A percentile compares a stretch with the other conserved stretches of the same genome.
Conservation (phyloP, 1,140 invertebrate genomes). For the Drosophila kikkawai region DNA sequence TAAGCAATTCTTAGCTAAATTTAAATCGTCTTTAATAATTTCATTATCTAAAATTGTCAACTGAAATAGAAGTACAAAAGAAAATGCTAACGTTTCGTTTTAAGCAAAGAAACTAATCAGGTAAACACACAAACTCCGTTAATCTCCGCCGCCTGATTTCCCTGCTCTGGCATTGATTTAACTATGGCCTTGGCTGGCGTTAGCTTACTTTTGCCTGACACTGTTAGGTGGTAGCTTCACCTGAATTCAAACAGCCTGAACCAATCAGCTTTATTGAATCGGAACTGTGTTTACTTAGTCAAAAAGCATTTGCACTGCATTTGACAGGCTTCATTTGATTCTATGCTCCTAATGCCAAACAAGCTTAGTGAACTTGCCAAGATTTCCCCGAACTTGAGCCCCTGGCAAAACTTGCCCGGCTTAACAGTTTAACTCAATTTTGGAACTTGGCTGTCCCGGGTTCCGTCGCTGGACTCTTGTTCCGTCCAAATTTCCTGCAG, state of each 20-base stretch:
- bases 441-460: slow-evolving; percentile 40
- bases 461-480: slow-evolving; percentile 24
- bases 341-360: slow-evolving; percentile 66
- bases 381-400: slow-evolving; percentile 20
- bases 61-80: neutral
- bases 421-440: slow-evolving; percentile 78
- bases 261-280: slow-evolving; percentile 61
- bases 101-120: slow-evolving; percentile 12
- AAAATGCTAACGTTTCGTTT: neutral
- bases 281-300: slow-evolving; percentile 66
- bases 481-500: slow-evolving; percentile 52
- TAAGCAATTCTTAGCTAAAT: neutral
- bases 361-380: slow-evolving; percentile 65
- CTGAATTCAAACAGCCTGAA: slow-evolving; percentile 17
- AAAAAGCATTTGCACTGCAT: slow-evolving; percentile 70
- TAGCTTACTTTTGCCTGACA: slow-evolving; percentile 15
- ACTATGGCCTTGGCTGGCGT: slow-evolving; percentile 27
- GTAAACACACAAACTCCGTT: slow-evolving; percentile 18
- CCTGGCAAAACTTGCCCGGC: slow-evolving; percentile 55
- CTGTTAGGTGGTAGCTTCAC: slow-evolving; percentile 9
- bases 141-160: slow-evolving; percentile 15
- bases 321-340: slow-evolving; percentile 81
- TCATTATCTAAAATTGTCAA: neutral
- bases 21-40: neutral
- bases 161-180: neutral